Percentiles rank a stretch among this genome's conserved stretches.
Evolutionary conservation across 2,888 invertebrate species (phyloP).

Genomic region (Suillia variegata): DNA sequence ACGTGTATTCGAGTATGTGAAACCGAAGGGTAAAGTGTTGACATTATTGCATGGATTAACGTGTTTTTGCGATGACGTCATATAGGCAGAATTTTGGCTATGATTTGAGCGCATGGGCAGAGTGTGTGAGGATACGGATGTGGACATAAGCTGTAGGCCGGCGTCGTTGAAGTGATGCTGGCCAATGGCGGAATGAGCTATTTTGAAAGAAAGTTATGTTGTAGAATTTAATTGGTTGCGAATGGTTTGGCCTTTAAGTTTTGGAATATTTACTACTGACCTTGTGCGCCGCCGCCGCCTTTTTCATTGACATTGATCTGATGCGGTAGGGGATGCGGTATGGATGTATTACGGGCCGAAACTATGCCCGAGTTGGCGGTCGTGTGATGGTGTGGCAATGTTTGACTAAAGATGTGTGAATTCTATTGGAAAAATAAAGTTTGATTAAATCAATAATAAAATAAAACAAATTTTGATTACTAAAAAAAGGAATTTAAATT

Average conservation of each 20-base stretch:
- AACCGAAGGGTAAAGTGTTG: constrained; percentile 50
- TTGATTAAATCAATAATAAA: no score
- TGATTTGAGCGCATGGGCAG: constrained; percentile 38
- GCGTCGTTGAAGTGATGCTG: constrained; percentile 27
- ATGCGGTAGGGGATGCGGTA: constrained; percentile 62
- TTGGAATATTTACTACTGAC: no score
- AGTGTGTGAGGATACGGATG: constrained; percentile 29
- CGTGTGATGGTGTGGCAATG: constrained; percentile 48
- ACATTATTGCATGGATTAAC: constrained; percentile 55
- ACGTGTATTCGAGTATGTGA: constrained; percentile 29
- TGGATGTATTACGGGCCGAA: constrained; percentile 59
- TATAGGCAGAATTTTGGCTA: constrained; percentile 41
- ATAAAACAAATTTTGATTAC: no score
- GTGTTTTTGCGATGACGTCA: constrained; percentile 47
- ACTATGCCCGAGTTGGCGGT: constrained; percentile 38
- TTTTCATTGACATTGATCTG: constrained; percentile 54
- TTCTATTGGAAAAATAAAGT: no score
- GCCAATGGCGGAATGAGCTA: no score
- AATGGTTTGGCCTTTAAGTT: no score
- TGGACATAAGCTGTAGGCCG: constrained; percentile 18
- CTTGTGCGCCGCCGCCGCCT: no score
- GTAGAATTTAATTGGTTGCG: no score
- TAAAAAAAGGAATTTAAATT: no score
- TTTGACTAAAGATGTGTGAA: constrained; percentile 49
- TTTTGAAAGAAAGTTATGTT: no score